Evolutionary conservation across 2,888 invertebrate genomes (phyloP), one percentile per base, ranked within the genome.

Genomic region (Prenolepis imparis): DNA sequence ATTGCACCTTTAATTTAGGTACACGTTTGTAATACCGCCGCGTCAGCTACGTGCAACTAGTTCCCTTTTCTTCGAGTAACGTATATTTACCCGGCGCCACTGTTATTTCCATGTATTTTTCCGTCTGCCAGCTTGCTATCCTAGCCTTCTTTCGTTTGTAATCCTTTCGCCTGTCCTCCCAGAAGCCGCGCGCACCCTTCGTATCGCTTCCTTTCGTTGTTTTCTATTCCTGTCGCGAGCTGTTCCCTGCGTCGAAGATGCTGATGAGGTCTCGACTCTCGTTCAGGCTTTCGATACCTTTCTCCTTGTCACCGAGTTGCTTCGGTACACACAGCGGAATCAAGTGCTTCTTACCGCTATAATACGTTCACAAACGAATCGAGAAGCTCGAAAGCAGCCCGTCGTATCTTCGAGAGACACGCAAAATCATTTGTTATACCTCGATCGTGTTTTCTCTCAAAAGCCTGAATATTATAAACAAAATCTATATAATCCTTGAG

Each of bases 281-380:
- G 36, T 48, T 32, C 9, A 12, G 52, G 41, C 39, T 74, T 55
- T 63, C 81, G 75, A 81, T 81, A 64, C 63, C 41, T 32, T 41
- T 57, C 18, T 28, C 39, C 41, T 78, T 57, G 21, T 32, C 70
- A 32, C 32, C 28, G 41, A 41, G 28, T 32, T 77, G 66, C 77
- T 70, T 57, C 55, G 70, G 68, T 78, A 78, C 39, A 67, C 77
- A 78, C 57, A 78, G 21, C 59, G 32, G 59, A 80, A 78, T 78
- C 78, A 78, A 85, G 82, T 59, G 75, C 73, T 66, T 80, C 41
- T 70, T 64, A 59, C 61, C 52, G 32, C 18, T 64, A 48, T 83
- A 81, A 88, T 89, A 80, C 84, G 67, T 86, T 83, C 68, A 78
- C 87, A 74, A 87, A 86, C 68, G 84, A 86, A 86, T 87, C 82